Evolutionary conservation across 2,797 vertebrate genomes (phyloP), one percentile per base, ranked within the genome.

Genomic region (Poecilia velifera): DNA sequence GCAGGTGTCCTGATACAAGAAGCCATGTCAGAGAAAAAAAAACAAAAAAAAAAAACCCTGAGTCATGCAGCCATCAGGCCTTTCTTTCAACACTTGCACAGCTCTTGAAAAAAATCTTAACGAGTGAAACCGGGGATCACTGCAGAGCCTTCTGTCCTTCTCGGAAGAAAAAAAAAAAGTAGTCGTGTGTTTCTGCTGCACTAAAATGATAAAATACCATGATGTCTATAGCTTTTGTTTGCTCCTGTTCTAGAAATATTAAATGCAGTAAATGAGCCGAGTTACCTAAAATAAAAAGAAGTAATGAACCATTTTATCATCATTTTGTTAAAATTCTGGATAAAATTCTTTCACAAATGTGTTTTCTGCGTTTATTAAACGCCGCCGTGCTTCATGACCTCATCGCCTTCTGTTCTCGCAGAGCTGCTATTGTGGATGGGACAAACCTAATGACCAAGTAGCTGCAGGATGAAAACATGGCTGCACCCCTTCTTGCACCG

Each of bases 401-500:
- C 49, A 46, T 28, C 2, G 43, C 72, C 66, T 41, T 77, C 4
- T n/a, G 68, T 16, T 80, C 70, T 73, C 76, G 20, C 88, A 98
- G 97, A 97, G 92, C 96, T 96, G 95, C 95, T 96, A 93, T 95
- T 95, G 93, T 91, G 96, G 96, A 93, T 94, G 96, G 96, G 95
- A 92, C 96, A 94, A 93, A 96, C 94, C 94, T 95, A 96, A 96
- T 94, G 95, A 92, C 92, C 91, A 93, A 92, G 96, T 96, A 96
- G 97, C 97, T 98, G 97, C 98, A 99, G 98, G 98, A 99, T 99
- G 98, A 99, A 97, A 99, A 99, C 97, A 99, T 99, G 98, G 98
- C 98, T 97, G 97, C 97, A 76, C 97, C 96, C 96, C 96, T 98
- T 97, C 90, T 98, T 73, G 97, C 97, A 99, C 97, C 98, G 93